Percentiles rank a stretch among this genome's conserved stretches.
Conservation (phyloP, 2,113 vertebrate species). For the Taxidea taxus region DNA sequence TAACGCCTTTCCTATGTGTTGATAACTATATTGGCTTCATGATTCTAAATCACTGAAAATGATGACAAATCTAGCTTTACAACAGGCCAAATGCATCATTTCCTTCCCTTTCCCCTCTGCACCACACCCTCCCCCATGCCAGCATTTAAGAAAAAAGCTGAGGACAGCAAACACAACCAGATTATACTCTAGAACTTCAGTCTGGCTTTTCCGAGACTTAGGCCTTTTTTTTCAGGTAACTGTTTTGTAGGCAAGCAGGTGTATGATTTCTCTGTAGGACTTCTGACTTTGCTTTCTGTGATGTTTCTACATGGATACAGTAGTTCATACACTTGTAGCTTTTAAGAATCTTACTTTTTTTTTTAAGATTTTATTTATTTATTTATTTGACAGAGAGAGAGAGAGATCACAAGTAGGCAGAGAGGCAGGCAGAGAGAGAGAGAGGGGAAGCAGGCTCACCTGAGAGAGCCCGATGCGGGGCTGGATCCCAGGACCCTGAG, state of each 20-base stretch:
- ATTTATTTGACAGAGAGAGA: no score
- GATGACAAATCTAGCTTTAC: slow-evolving; percentile 56
- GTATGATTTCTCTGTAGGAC: not conserved
- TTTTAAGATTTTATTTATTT: no score
- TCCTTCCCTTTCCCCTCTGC: slow-evolving; percentile 54
- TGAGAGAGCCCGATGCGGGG: no score
- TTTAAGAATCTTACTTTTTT: not conserved
- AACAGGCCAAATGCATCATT: slow-evolving; percentile 66
- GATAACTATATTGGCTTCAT: slow-evolving; percentile 52
- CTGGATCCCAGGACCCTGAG: no score
- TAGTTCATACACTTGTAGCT: not conserved
- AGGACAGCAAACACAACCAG: slow-evolving; percentile 36
- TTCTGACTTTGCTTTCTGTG: not conserved
- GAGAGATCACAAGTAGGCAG: no score
- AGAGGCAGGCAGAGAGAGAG: no score
- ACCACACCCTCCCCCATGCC: not conserved
- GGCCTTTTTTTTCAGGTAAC: not conserved
- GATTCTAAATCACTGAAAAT: slow-evolving; percentile 60
- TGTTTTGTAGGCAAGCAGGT: not conserved
- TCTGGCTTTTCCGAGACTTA: not conserved
- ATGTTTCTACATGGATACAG: not conserved
- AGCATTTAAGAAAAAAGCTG: slow-evolving; percentile 32
- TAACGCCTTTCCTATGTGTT: slow-evolving; percentile 56
- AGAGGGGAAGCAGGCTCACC: no score
- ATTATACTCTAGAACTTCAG: not conserved